Base-by-base conservation (phyloP, 2,888 invertebrate species). In the Ennomos quercinarius region DNA sequence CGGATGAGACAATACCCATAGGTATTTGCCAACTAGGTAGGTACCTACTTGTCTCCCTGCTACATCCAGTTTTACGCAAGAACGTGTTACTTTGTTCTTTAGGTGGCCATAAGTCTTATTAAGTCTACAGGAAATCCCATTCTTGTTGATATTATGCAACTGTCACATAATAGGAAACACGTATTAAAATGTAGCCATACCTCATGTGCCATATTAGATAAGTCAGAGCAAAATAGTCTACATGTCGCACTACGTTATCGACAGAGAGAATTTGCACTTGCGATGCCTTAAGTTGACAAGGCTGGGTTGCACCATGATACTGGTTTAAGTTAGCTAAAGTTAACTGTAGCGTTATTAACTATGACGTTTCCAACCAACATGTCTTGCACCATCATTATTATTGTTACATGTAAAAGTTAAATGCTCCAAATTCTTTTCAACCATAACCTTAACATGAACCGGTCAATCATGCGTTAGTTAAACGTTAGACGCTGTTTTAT, bases 71-170 rank as follows among this genome's bases (percentile, higher is more conserved):
- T 57, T 47, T 62, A 62, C 58, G 60, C 58, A 64, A 67, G 42
- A 37, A 10, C 52, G 44, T 55, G 47, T 48, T 57, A 63, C 50
- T 45, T 56, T 58, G 61, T 55, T 56, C 55, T 62, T 60, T 64
- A 41, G 56, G 43, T 41, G 34, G 35, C 50, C 49, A 57, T 53
- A 53, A 44, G 44, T 56, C 52, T 44, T 57, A 48, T 36, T 47
- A 54, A 54, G 48, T 34, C 39, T 60, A 35, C 61, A 63, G 67
- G 67, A 67, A 67, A 60, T 67, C 67, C 65, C 35, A 58, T 65
- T 65, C 50, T 63, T 63, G 64, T 65, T 50, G 48, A 58, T 47
- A 61, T 67, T 64, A 59, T 42, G 64, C 44, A 63, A 67, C 42
- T 38, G 45, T 43, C 57, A 53, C 57, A 65, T 64, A 67, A 63